These are phyloP conservation scores for Quadroppia sp. DNA, from an alignment of 2,888 invertebrate genomes.

Conservation along the genomic window DNA sequence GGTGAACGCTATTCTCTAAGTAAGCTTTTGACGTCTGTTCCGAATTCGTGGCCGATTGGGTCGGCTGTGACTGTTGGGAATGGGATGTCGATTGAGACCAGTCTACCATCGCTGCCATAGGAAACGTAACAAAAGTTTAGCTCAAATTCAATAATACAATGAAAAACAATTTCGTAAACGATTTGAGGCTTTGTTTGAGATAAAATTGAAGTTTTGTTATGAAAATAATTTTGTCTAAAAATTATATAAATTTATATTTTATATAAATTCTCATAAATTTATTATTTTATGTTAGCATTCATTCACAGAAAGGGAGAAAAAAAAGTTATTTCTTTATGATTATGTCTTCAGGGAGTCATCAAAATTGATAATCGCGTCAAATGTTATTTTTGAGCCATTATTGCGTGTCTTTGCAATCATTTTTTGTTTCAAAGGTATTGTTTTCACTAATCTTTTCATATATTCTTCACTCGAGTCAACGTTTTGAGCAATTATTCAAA, in stretches of 20 bases:
- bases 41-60: not conserved
- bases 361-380: constrained; percentile 4
- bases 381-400: not conserved
- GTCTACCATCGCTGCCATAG: constrained; percentile 3
- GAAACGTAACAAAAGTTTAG: not conserved
- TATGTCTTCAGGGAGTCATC: not conserved
- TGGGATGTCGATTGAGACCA: constrained; percentile 16
- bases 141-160: not conserved
- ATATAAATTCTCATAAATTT: not conserved
- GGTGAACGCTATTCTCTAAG: constrained; percentile 18
- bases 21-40: constrained; percentile 18
- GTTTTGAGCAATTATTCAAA: not conserved
- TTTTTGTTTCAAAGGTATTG: not conserved
- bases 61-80: not conserved
- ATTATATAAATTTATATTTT: not conserved
- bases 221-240: not conserved
- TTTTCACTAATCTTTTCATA: not conserved
- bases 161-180: too few relatives aligned
- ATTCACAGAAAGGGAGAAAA: not conserved
- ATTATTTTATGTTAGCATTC: not conserved
- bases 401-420: not conserved
- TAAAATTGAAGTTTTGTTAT: not conserved
- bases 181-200: not conserved
- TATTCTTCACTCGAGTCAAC: not conserved
- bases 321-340: not conserved